phyloP scores from a whole-genome alignment of 1,140 invertebrate species.

The Zaprionus capensis region DNA sequence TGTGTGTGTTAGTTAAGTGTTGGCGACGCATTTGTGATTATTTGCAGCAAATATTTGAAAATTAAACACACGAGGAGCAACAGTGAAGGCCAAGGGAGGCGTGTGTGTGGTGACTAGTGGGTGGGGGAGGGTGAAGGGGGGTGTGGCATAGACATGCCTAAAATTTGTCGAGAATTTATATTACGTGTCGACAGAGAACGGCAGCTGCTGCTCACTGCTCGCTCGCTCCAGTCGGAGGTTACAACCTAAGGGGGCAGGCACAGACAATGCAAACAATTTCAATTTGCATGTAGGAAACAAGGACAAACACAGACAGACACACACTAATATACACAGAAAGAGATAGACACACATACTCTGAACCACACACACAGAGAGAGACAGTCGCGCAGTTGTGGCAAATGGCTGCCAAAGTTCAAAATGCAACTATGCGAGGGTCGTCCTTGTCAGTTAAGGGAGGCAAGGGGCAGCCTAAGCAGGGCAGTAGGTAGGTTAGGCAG shows the following conservation, averaged over 20 bases:
- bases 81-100: background rate
- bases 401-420: slow-evolving; percentile 53
- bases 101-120: too few relatives aligned
- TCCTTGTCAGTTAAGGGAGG: slow-evolving; percentile 32
- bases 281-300: slow-evolving; percentile 74
- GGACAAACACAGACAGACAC: slow-evolving; percentile 55
- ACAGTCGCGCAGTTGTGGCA: slow-evolving; percentile 2
- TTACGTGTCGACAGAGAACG: slow-evolving; percentile 70
- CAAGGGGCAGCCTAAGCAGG: background rate
- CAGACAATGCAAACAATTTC: slow-evolving; percentile 80
- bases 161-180: slow-evolving; percentile 79
- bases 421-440: slow-evolving; percentile 51
- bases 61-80: slow-evolving; percentile 58
- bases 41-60: slow-evolving; percentile 75
- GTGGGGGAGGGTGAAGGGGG: background rate
- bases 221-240: slow-evolving; percentile 51
- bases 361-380: background rate
- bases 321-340: slow-evolving; percentile 9
- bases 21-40: slow-evolving; percentile 70
- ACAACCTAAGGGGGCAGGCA: slow-evolving; percentile 56
- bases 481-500: background rate
- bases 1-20: slow-evolving; percentile 60
- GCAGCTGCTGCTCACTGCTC: slow-evolving; percentile 42
- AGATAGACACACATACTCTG: background rate
- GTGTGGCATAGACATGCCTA: slow-evolving; percentile 47